Base-by-base conservation (phyloP, 1,140 invertebrate genomes). In the Drosophila pandora region DNA sequence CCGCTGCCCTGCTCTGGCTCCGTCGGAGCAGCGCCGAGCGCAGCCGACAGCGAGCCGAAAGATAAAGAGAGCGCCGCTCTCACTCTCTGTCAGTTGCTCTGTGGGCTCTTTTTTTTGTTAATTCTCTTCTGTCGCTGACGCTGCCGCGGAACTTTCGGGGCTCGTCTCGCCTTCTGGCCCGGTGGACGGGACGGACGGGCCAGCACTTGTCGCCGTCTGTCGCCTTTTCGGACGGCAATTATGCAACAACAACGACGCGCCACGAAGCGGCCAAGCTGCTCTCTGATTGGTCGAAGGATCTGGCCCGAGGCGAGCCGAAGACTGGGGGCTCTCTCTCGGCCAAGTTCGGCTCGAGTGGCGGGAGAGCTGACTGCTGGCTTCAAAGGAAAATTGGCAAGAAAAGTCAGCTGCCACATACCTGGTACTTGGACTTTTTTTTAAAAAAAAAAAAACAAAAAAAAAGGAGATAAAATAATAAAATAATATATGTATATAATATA, bases 231-330 rank as follows among this genome's bases (percentile, higher is more conserved):
- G 55, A 13, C 81, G 34, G 34, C 34, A 37, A 84, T 85, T 81
- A 85, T 80, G 81, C 81, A 85, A 85, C 78, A 67, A 80, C 73
- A 82, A 58, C 68, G 61, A 57, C 50, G 45, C 64, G 56, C 30
- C 71, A 52, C 73, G 73, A 76, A 75, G 73, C 30, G 17, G 21
- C n/a, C 23, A 52, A 50, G 71, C 62, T 32, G 70, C 50, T 59
- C 68, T 81, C 69, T 87, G 81, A 85, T 85, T 85, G 81, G 81
- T 71, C 48, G 45, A 67, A 77, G 69, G 74, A 87, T 71, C 41
- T 52, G 5, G 30, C 52, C 53, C 45, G 56, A 71, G 17, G 39
- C 21, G 23, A 60, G 32, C 77, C 81, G 81, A 85, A 69, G 69
- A 28, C 48, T 4, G 25, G 8, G 47, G 37, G 9, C 10, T 7